Conservation (phyloP, 1,140 invertebrate species). For the Heliothis subflexa region DNA sequence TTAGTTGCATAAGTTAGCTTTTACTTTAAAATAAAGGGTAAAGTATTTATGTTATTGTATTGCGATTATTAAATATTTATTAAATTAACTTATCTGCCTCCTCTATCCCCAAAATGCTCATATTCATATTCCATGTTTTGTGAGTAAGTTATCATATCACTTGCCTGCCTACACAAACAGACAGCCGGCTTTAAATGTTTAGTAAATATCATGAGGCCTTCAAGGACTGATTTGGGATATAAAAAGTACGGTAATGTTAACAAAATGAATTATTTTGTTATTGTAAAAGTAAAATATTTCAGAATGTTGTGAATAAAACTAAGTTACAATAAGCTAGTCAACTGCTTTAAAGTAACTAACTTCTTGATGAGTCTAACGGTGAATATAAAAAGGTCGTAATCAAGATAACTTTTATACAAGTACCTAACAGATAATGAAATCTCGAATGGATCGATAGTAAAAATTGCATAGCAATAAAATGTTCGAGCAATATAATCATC, state of each 20-base stretch:
- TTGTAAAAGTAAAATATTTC: too few species aligned
- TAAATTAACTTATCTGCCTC: conserved; percentile 5
- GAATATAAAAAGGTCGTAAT: too few species aligned
- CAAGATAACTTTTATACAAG: too few species aligned
- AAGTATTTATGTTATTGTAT: too few species aligned
- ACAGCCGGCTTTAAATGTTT: conserved; percentile 49
- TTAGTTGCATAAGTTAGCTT: too few species aligned
- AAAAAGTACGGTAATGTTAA: conserved; percentile 5
- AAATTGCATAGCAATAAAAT: too few species aligned
- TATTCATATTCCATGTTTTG: conserved; percentile 20
- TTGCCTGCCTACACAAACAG: conserved; percentile 58
- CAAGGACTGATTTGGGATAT: conserved; percentile 50
- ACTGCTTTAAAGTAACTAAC: background rate
- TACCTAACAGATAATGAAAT: too few species aligned
- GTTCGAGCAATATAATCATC: too few species aligned
- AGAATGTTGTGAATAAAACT: too few species aligned
- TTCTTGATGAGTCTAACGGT: too few species aligned
- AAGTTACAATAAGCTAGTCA: background rate
- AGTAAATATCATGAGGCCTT: conserved; percentile 51
- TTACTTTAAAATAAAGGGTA: too few species aligned
- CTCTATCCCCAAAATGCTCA: conserved; percentile 33
- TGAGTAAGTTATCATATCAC: conserved; percentile 54
- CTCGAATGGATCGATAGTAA: too few species aligned
- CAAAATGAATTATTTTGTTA: background rate
- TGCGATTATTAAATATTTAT: background rate